Base-by-base conservation (phyloP, 2,797 vertebrate genomes). In the Chromis chromis region DNA sequence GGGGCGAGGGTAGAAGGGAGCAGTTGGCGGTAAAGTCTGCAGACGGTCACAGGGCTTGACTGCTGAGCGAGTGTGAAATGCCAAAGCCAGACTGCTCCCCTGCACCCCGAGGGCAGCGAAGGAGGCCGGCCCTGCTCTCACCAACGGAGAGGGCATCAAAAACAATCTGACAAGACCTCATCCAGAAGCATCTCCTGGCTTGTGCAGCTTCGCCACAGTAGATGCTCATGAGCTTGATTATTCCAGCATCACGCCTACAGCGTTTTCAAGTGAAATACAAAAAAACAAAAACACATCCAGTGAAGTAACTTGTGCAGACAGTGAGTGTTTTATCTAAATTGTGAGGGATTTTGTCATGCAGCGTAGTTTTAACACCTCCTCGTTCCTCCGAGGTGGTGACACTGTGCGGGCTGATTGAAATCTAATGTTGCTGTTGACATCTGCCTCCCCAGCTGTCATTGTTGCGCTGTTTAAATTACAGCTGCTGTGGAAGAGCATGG, bases 31-130 rank as follows among this genome's bases (percentile, higher is more conserved):
- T 86, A 89, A 91, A 88, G 86, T 91, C 93, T 89, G 91, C 69
- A 89, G 86, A 90, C 84, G 93, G 94, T 95, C 96, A 94, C 81
- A 92, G 94, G 88, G 86, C 89, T 91, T 95, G 96, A 96, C 90
- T 95, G 93, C 91, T 93, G 87, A 79, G 87, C 85, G 78, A 86
- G 95, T 94, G 95, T 92, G 89, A 97, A 96, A 95, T 93, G 94
- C 94, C 94, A 91, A 90, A 84, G 86, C 90, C 91, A 92, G 92
- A 91, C 89, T 87, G 87, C 88, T 86, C 81, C 81, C 66, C 85
- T 65, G 81, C 65, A 74, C 88, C 92, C 88, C n/a, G 73, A 85
- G 90, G 92, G 89, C 81, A 81, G 73, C 46, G 19, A 76, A 82
- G 77, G 76, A 94, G 80, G 9, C 81, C 69, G 62, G 86, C 6